A percentile compares a stretch with the other conserved stretches of the same genome.
These are phyloP conservation scores for Orthonychiurus folsomi DNA, from an alignment of 2,888 invertebrate genomes.

Conservation along the genomic window DNA sequence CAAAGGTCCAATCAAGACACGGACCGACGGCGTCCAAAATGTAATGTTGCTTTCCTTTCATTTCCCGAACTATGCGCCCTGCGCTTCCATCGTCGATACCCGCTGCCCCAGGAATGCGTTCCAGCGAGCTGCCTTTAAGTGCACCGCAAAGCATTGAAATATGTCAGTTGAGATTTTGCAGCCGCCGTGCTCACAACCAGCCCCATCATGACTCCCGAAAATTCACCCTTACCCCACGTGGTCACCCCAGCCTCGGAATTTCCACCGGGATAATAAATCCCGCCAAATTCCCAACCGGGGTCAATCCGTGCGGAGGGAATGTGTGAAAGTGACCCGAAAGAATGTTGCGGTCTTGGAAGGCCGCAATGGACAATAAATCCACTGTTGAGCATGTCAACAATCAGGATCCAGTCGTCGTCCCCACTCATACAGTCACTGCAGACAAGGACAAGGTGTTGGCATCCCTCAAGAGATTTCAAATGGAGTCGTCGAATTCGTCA, in stretches of 20 bases:
- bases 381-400: not conserved
- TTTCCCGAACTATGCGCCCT: no score
- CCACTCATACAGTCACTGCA: not conserved
- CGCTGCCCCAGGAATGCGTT: no score
- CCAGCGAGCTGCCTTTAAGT: not conserved
- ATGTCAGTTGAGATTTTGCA: not conserved
- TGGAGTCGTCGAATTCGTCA: constrained; percentile 12
- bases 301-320: no score
- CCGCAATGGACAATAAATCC: constrained; percentile 36
- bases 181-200: not conserved
- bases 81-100: no score
- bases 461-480: constrained; percentile 10
- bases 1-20: not conserved
- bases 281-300: no score
- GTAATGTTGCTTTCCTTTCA: no score
- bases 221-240: no score
- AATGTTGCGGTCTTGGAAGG: constrained; percentile 40
- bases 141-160: not conserved
- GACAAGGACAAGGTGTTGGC: not conserved
- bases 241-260: no score
- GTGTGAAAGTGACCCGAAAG: constrained; percentile 34
- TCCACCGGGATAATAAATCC: no score
- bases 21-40: no score
- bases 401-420: not conserved
- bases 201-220: no score